Percentiles rank a stretch among this genome's conserved stretches.
Conservation (phyloP, 2,113 vertebrate genomes). For the Sylvietta virens region DNA sequence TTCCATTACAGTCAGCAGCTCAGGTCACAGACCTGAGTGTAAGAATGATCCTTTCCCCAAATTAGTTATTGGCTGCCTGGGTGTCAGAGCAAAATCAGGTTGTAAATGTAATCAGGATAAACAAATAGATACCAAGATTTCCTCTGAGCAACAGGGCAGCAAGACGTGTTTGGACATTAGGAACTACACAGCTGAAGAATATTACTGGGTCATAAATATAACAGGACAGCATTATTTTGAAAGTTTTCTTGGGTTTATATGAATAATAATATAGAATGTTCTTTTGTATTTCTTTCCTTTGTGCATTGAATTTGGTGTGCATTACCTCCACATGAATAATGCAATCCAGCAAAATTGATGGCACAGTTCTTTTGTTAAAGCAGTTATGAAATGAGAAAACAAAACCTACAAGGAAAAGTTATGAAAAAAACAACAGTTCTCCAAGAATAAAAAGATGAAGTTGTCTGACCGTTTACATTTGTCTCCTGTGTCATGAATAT, state of each 20-base stretch:
- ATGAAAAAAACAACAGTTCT: constrained; percentile 46
- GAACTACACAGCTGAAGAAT: neutral
- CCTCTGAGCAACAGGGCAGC: neutral
- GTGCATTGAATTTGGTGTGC: constrained; percentile 3
- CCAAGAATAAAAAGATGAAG: constrained; percentile 56
- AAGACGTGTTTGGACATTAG: neutral
- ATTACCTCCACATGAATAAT: constrained; percentile 61
- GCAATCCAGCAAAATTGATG: constrained; percentile 59
- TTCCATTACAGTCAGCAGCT: neutral
- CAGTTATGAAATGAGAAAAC: constrained; percentile 65
- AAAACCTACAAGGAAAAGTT: constrained; percentile 65
- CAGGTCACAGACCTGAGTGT: neutral
- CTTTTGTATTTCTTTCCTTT: constrained; percentile 17
- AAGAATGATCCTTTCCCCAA: neutral
- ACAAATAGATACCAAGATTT: neutral
- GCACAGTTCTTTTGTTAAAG: constrained; percentile 56
- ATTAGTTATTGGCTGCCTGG: neutral
- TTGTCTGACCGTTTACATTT: constrained; percentile 53
- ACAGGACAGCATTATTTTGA: neutral
- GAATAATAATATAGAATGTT: neutral
- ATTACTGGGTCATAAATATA: constrained; percentile 22
- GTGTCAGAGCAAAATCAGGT: neutral
- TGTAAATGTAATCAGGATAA: neutral
- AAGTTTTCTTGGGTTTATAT: constrained; percentile 18
- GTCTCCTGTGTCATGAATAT: constrained; percentile 60